Base-by-base conservation (phyloP, 2,888 invertebrate genomes). In the Folsomia manolachei region DNA sequence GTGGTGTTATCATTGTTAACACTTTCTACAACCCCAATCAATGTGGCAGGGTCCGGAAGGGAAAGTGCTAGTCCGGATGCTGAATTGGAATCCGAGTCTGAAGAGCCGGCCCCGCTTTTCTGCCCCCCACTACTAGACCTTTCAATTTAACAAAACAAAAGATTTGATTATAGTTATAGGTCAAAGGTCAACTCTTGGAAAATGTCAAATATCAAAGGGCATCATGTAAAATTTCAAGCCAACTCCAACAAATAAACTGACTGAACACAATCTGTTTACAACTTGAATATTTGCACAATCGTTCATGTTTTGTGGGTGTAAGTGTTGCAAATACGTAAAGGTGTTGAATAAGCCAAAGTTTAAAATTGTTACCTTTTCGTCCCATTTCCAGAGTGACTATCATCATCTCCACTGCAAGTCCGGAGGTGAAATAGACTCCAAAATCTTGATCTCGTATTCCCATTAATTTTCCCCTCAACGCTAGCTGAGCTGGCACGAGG, bases 31-130 rank as follows among this genome's bases (percentile, higher is more conserved):
- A 21, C 23, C 1, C 71, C 64, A 24, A 60, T 66, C 24, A 76
- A 64, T n/a, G 76, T 76, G 21, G 72, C 74, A n/a, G 76, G 76
- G 56, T 76, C 74, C 1, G 76, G 76, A 11, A 76, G 56, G 2
- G 76, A 72, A 27, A 74, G 53, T 14, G 76, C 72, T n/a, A 69
- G 27, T 25, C 71, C 71, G 24, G 76, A 63, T 9, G 67, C 71
- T 19, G 71, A 71, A 52, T 71, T 67, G 18, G 27, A 65, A 27
- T 71, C 71, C 11, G 71, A 71, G 51, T 71, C 71, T 1, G 71
- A 71, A 2, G 71, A 71, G 18, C 65, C 65, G 1, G 18, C 39
- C n/a, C 65, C 65, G 25, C 63, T 62, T n/a, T 64, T 61, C 21
- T 66, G 67, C 0, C 67, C 71, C 1, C 52, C 27, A 4, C 27